phyloP scores from a whole-genome alignment of 2,113 vertebrate species.

The Zosterops pallidus region DNA sequence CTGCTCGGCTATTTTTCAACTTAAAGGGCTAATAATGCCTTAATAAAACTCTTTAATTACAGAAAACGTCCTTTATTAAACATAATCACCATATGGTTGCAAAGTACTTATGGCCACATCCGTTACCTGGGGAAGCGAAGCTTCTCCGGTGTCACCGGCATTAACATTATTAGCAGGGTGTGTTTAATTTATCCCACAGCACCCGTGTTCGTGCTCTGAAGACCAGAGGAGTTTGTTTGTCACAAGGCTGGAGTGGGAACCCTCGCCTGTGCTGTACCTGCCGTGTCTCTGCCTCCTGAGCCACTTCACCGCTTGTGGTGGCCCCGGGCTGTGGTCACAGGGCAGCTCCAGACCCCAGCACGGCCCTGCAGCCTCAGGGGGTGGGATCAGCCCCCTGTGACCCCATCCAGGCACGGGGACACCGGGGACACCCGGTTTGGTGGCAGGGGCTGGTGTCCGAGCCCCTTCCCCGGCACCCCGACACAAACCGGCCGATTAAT shows the following conservation, averaged over 20 bases:
- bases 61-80: constrained; percentile 43
- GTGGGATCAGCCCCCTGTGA: rapidly evolving
- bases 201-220: background rate
- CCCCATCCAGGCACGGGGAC: rapidly evolving
- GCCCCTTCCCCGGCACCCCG: background rate
- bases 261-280: background rate
- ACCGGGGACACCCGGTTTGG: rapidly evolving
- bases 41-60: constrained; percentile 60
- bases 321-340: rapidly evolving
- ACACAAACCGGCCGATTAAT: background rate
- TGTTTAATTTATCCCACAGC: background rate
- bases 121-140: background rate
- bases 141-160: background rate
- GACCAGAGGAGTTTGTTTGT: background rate
- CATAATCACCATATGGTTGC: constrained; percentile 21
- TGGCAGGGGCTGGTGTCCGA: rapidly evolving
- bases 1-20: constrained; percentile 45
- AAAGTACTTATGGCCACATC: constrained; percentile 14
- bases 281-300: rapidly evolving
- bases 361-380: rapidly evolving
- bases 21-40: constrained; percentile 57
- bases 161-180: background rate
- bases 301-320: rapidly evolving
- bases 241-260: rapidly evolving
- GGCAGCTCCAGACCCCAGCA: background rate